phyloP scores from a whole-genome alignment of 1,140 invertebrate species.

The Ostrea edulis region DNA sequence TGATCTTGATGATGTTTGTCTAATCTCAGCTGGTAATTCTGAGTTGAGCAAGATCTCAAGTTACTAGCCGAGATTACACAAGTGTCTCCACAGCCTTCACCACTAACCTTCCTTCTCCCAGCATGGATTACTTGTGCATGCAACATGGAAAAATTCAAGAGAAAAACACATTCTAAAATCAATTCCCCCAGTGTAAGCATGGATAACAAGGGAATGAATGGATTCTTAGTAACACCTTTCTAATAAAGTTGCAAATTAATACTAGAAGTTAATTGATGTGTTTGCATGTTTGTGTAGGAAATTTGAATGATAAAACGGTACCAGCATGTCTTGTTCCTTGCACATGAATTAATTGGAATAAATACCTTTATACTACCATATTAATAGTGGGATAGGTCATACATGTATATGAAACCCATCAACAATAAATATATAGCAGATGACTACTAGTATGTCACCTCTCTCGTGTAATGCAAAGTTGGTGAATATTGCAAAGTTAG shows the following conservation, averaged over 20 bases:
- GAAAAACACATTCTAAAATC: neutral
- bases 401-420: no score
- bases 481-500: neutral
- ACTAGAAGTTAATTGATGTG: neutral
- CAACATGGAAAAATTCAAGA: neutral
- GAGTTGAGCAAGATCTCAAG: conserved; percentile 85
- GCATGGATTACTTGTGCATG: conserved; percentile 33
- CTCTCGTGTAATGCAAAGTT: neutral
- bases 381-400: no score
- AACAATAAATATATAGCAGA: no score
- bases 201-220: neutral
- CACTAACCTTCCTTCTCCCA: conserved; percentile 27
- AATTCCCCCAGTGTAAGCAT: neutral
- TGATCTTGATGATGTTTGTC: conserved; percentile 77
- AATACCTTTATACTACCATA: no score
- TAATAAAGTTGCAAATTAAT: neutral
- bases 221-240: neutral
- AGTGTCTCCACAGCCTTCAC: conserved; percentile 66
- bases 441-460: no score
- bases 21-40: conserved; percentile 97
- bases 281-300: neutral
- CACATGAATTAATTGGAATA: neutral
- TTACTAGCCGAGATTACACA: conserved; percentile 88
- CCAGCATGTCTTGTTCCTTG: neutral
- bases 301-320: neutral